phyloP scores from a whole-genome alignment of 2,888 invertebrate species.

The Chromoteleia sp. region DNA sequence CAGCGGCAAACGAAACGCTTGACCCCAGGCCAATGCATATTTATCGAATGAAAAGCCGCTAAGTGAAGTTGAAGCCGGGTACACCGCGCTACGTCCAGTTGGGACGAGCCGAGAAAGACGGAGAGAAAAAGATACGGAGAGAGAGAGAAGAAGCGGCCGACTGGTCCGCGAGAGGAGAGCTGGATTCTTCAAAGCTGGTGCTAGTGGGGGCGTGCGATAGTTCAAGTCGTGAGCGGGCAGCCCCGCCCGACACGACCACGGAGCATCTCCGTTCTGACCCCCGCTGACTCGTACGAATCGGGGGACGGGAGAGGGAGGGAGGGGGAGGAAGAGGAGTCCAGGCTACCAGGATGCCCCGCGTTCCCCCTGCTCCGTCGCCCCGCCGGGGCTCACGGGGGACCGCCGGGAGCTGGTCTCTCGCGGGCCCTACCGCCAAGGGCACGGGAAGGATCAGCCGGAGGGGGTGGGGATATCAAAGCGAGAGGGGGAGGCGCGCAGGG shows the following conservation, averaged over 20 bases:
- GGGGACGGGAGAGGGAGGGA: constrained; percentile 8
- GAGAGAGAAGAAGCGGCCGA: constrained; percentile 62
- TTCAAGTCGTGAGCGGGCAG: constrained; percentile 87
- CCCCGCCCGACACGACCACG: constrained; percentile 85
- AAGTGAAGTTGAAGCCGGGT: constrained; percentile 61
- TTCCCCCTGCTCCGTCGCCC: constrained; percentile 10
- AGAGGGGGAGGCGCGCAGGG: constrained; percentile 64
- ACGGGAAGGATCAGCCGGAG: constrained; percentile 63
- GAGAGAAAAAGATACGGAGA: neutral
- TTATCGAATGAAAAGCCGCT: constrained; percentile 67
- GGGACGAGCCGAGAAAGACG: constrained; percentile 37
- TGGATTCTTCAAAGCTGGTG: constrained; percentile 74
- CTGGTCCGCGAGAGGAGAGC: constrained; percentile 66
- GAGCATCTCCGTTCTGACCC: constrained; percentile 84
- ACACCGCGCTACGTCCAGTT: constrained; percentile 63
- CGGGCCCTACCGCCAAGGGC: constrained; percentile 75
- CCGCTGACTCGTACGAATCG: constrained; percentile 81
- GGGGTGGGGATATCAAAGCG: constrained; percentile 49
- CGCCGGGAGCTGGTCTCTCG: constrained; percentile 73
- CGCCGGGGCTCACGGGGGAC: constrained; percentile 27
- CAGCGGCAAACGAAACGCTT: constrained; percentile 61
- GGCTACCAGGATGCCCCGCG: constrained; percentile 58
- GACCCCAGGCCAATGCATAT: constrained; percentile 66
- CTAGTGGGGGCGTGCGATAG: constrained; percentile 87
- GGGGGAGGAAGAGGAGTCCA: constrained; percentile 12